Evolutionary conservation across 2,797 vertebrate genomes (phyloP), one percentile per base, ranked within the genome.

Genomic region (Ctenochaetus hawaiiensis): DNA sequence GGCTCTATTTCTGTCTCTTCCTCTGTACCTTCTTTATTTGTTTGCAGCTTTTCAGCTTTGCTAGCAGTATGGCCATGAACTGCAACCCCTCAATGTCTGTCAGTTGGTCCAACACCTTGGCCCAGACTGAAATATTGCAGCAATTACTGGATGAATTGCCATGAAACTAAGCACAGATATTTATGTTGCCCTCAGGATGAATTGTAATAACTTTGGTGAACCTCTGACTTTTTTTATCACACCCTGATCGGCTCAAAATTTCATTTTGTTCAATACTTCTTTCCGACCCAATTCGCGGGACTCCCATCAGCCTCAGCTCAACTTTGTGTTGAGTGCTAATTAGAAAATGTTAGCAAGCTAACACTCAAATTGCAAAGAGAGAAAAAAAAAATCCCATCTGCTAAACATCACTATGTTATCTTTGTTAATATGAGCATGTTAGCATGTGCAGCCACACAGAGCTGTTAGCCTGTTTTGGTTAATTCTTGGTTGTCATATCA

Each of bases 1-100:
- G 10, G 3, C 16, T 69, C 12, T 70, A 9, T 69, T 61, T 54
- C n/a, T 23, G 41, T 71, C 13, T 57, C 65, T 62, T 54, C 60
- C 34, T 52, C 59, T 49, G 11, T 18, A 5, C 5, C 45, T 30
- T 20, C 43, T 44, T 30, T 62, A n/a, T 69, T 66, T 61, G 30
- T 60, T 53, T 77, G 64, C 37, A 72, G 71, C 10, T 23, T 62
- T 57, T 67, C 45, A 54, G 53, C n/a, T 37, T 18, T 1, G 10
- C 18, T 43, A 53, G 43, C 8, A 9, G 26, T 20, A 8, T 2
- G 11, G 6, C 26, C 12, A 45, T 2, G 20, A 34, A 62, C 20
- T 13, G 1, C 1, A 20, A 39, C 10, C 39, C 39, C 39, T 39
- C 39, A 39, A 17, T 47, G 53, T 79, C 57, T 75, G 37, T 11